phyloP scores from a whole-genome alignment of 2,888 invertebrate genomes.

The Pristionchus fissidentatus region DNA sequence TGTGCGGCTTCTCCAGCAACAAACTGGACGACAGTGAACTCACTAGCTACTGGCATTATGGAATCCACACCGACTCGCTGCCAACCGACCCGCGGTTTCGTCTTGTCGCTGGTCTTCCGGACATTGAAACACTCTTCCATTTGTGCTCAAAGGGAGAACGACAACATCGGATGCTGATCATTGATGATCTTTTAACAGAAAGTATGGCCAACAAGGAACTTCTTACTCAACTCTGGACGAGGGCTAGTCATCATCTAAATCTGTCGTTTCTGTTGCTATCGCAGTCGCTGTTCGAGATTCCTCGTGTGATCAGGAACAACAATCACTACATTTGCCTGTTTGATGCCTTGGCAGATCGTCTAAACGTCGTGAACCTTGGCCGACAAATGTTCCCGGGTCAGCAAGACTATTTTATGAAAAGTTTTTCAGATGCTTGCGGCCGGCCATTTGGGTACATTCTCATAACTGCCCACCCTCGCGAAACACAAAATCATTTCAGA shows the following conservation, averaged over 20 bases:
- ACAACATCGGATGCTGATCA: neutral
- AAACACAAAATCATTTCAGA: neutral
- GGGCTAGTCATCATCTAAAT: neutral
- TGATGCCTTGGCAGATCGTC: neutral
- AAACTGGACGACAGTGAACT: too few species aligned
- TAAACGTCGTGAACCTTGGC: neutral
- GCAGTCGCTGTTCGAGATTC: neutral
- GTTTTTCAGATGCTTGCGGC: neutral
- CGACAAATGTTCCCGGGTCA: neutral
- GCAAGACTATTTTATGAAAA: neutral
- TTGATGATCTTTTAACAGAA: conserved; percentile 11
- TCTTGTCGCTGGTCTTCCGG: neutral
- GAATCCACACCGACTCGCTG: neutral
- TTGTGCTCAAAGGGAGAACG: neutral
- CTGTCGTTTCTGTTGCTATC: neutral
- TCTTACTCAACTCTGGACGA: neutral
- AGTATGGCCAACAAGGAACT: conserved; percentile 13
- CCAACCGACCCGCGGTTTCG: neutral
- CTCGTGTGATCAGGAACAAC: neutral
- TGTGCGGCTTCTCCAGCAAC: neutral
- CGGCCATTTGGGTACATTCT: neutral
- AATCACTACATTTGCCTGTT: neutral
- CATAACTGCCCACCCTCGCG: neutral
- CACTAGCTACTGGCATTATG: neutral
- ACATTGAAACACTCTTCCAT: neutral